Evolutionary conservation across 2,888 invertebrate species (phyloP), one percentile per base, ranked within the genome.

Genomic region (Heliconius cydno): DNA sequence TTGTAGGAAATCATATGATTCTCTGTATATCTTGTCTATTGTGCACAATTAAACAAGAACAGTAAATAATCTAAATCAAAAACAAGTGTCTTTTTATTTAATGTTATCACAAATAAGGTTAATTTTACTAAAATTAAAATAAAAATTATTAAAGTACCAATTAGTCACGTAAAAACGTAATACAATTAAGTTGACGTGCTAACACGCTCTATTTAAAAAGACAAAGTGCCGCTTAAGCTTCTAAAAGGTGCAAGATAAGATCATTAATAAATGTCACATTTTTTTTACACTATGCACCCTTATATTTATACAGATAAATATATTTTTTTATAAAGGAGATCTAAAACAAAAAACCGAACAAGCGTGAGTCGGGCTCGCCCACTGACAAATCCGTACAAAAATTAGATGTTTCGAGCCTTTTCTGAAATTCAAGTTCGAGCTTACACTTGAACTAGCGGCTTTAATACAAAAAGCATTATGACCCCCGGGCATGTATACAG

Each of bases 191-290:
- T 25, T 70, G 25, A 70, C 70, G 41, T 28, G 70, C 28, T 25
- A 70, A 41, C 41, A 70, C 70, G 25, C 25, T 68, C 25, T 15
- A 19, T 38, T 28, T 66, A 28, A 1, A 34, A 34, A 67, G 22
- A 19, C 22, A 67, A 34, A 70, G 25, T 3, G 15, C 6, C 9
- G 46, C 25, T 52, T 52, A 52, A 52, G 22, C 52, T 25, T 70
- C 46, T 46, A 70, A n/a, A 41, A 41, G 28, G 68, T 70, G 15
- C 28, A 41, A 38, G 68, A 70, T 70, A 38, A 38, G 15, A 41
- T 15, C n/a, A 41, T 70, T 70, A 25, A 25, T 70, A 68, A 13
- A 68, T 38, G 68, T 70, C 38, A n/a, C 41, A 25, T 70, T 70
- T 70, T n/a, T 22, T 70, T 38, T 12, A 68, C 12, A 41, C 22